These are phyloP conservation scores for Pelagia noctiluca DNA, from an alignment of 30 jellyfish, hydroid and myxozoan genomes.

Conservation along the genomic window DNA sequence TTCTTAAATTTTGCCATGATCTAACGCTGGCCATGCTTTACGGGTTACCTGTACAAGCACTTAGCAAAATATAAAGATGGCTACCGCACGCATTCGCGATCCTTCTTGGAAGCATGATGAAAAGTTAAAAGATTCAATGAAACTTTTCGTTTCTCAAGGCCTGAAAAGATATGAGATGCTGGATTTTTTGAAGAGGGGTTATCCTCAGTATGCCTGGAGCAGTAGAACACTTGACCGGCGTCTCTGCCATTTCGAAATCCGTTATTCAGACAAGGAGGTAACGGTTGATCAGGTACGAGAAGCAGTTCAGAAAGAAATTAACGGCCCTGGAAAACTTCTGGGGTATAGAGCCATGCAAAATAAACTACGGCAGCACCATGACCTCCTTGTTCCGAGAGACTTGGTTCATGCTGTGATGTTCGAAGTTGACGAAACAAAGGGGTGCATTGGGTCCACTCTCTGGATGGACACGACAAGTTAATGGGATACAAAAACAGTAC, in stretches of 20 bases:
- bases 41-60: too few species aligned
- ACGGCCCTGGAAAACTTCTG: constrained; percentile 54
- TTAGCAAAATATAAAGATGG: too few species aligned
- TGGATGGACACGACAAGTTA: constrained; percentile 58
- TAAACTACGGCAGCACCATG: constrained; percentile 45
- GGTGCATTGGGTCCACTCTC: constrained; percentile 41
- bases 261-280: constrained; percentile 10
- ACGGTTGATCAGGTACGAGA: constrained; percentile 22
- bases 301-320: constrained; percentile 29
- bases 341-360: constrained; percentile 59
- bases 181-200: constrained; percentile 23
- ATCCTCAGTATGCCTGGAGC: constrained; percentile 48
- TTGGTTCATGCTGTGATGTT: constrained; percentile 45
- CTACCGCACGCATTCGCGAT: constrained; percentile 17
- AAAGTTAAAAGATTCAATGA: neutral
- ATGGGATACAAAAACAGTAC: constrained; percentile 49
- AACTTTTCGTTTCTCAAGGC: constrained; percentile 18
- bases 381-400: constrained; percentile 27
- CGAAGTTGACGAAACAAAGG: constrained; percentile 31
- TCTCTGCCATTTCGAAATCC: constrained; percentile 10
- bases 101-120: constrained; percentile 24
- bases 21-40: too few species aligned
- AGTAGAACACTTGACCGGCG: constrained; percentile 23
- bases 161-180: constrained; percentile 33
- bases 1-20: too few species aligned